Conservation (phyloP, 2,113 vertebrate genomes). For the Lichenostomus cassidix region DNA sequence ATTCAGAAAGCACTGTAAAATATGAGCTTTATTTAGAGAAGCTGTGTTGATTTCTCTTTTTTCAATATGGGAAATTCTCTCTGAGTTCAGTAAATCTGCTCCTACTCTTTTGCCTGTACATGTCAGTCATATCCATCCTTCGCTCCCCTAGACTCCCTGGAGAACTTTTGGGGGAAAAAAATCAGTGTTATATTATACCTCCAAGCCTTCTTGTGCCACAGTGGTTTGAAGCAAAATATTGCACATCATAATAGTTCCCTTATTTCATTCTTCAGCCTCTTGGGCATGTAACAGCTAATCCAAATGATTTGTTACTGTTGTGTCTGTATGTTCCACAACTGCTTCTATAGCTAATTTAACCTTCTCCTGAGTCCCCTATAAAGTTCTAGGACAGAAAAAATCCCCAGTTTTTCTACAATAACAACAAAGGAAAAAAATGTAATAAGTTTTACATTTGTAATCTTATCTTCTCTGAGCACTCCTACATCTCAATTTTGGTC, state of each 20-base stretch:
- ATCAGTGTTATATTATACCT: background rate
- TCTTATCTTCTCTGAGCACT: background rate
- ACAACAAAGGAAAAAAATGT: background rate
- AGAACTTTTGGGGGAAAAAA: background rate
- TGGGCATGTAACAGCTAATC: background rate
- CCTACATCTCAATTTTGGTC: background rate
- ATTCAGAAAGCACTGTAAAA: background rate
- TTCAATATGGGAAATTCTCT: background rate
- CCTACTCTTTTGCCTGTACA: background rate
- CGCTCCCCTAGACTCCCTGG: background rate
- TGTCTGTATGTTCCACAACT: background rate
- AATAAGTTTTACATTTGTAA: background rate
- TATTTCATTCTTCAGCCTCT: slow-evolving; percentile 30
- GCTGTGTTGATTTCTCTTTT: background rate
- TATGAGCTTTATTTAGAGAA: background rate
- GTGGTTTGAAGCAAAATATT: slow-evolving; percentile 8
- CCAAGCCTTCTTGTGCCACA: background rate
- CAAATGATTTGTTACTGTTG: background rate
- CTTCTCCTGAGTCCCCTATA: background rate
- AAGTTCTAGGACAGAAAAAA: background rate
- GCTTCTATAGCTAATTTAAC: background rate
- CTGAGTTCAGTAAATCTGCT: background rate
- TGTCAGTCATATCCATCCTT: background rate
- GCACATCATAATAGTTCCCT: background rate
- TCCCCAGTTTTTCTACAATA: background rate